phyloP scores from a whole-genome alignment of 2,797 vertebrate species.

The Uromys caudimaculatus region DNA sequence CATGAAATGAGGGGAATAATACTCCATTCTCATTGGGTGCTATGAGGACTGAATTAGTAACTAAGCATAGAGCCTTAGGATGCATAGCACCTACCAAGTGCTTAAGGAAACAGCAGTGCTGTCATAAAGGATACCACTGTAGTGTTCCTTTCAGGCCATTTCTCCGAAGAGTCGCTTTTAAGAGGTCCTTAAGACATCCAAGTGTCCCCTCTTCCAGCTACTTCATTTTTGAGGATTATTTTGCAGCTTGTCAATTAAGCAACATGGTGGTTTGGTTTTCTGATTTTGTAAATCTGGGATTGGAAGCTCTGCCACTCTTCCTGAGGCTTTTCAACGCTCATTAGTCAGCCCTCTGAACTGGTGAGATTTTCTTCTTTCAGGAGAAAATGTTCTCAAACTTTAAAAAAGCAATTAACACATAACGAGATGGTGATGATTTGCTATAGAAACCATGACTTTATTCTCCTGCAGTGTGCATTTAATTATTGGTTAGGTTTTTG shows the following conservation, averaged over 20 bases:
- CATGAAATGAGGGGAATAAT: conserved; percentile 11
- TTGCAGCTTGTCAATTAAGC: not conserved
- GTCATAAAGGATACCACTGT: not conserved
- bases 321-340: not conserved
- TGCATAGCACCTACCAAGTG: not conserved
- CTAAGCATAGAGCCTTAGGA: not conserved
- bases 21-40: not conserved
- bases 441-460: not conserved
- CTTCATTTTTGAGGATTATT: conserved; percentile 20
- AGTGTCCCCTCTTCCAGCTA: not conserved
- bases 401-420: not conserved
- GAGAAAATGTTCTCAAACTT: not conserved
- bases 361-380: conserved; percentile 20
- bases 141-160: conserved; percentile 35
- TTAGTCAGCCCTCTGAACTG: not conserved
- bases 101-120: not conserved
- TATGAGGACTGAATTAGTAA: conserved; percentile 41
- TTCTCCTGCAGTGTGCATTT: not conserved
- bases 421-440: not conserved
- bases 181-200: not conserved
- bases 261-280: not conserved
- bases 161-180: conserved; percentile 36
- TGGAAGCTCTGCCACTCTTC: not conserved
- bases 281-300: not conserved
- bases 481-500: not conserved